A percentile compares a stretch with the other conserved stretches of the same genome.
Conservation (phyloP, 2,797 vertebrate genomes). For the Chromis chromis region DNA sequence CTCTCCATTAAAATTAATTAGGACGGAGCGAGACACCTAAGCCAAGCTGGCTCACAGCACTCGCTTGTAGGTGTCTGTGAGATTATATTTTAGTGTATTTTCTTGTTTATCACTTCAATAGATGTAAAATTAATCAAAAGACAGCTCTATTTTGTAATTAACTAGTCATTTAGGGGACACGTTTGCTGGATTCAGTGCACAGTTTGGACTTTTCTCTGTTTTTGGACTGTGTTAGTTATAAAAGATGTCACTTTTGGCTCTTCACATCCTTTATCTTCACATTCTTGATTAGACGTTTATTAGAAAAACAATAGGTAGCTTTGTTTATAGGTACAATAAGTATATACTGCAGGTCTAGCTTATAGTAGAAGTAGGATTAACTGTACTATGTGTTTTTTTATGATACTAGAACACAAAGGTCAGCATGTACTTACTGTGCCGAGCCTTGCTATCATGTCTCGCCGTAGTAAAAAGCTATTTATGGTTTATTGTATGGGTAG, state of each 20-base stretch:
- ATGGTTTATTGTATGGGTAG: neutral
- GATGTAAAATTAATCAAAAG: neutral
- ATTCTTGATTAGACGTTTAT: neutral
- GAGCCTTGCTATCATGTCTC: neutral
- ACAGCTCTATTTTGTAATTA: neutral
- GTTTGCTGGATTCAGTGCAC: neutral
- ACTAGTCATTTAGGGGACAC: neutral
- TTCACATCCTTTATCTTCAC: neutral
- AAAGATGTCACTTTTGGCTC: no score
- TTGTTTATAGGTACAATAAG: neutral
- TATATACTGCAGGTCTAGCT: neutral
- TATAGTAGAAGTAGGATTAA: no score
- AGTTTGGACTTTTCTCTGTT: no score
- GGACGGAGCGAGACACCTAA: neutral
- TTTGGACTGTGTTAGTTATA: no score
- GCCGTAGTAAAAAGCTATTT: neutral
- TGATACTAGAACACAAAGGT: neutral
- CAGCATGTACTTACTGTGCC: neutral
- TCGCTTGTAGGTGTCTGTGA: neutral
- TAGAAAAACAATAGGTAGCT: neutral
- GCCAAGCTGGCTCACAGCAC: neutral
- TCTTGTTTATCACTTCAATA: neutral
- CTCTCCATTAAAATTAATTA: conserved; percentile 15
- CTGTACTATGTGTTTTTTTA: neutral
- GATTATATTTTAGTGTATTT: neutral